Evolutionary conservation across 2,113 vertebrate species (phyloP), one percentile per base, ranked within the genome.

Genomic region (Erpornis zantholeuca): DNA sequence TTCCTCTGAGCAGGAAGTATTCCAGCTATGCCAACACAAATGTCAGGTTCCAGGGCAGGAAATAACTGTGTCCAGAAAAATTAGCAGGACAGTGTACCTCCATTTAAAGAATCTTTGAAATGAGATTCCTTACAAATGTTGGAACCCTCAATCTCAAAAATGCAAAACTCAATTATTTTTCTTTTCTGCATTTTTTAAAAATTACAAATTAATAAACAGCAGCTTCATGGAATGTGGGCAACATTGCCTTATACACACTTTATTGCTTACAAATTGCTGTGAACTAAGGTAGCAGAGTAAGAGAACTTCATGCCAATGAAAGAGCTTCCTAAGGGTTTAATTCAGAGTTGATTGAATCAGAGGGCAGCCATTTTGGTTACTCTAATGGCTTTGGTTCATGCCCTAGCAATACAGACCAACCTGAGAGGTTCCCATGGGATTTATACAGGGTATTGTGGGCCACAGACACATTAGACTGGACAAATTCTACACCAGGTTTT

Each of bases 1-100:
- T 66, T 52, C 53, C 82, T 92, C 91, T 77, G 52, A 89, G 70
- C n/a, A 95, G 86, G 82, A 95, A 93, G 61, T 45, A 66, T 40
- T 64, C 56, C 64, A 47, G 33, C 52, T 78, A 81, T 65, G 77
- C 68, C 88, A 89, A 84, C 40, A 83, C 24, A 92, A 94, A 79
- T 56, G n/a, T 53, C 0, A 1, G 18, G 31, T 72, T 76, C 64
- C 61, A 93, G 33, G 40, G 36, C 44, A 90, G 77, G 82, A 94
- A 92, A 77, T 64, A 70, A 70, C 44, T 42, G 12, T 42, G 25
- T 69, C 40, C 69, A 92, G 88, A 88, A 64, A 94, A 92, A 88
- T 38, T 19, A 88, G 31, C 28, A 65, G 54, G 50, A 65, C 9
- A 52, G 15, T 29, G 50, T 29, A 45, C 29, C 76, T 53, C 66